Base-by-base conservation (phyloP, 2,888 invertebrate genomes). In the Punctoribates punctum region DNA sequence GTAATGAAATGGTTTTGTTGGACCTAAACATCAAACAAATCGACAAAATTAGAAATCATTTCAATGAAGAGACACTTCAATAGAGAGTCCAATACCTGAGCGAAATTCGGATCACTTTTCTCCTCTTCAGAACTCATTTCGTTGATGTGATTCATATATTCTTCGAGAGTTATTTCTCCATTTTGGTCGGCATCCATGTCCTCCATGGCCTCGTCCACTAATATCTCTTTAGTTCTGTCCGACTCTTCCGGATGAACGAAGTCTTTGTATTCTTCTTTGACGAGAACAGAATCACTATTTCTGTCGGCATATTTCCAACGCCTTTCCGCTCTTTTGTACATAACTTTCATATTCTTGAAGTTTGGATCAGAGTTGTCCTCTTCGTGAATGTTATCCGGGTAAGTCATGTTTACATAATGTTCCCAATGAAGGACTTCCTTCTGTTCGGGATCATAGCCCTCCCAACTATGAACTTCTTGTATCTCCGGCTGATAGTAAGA, bases 181-280 rank as follows among this genome's bases (percentile, higher is more conserved):
- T 87, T 86, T 78, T 84, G 84, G 81, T 87, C 84, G 81, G 85
- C 85, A 80, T 87, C 87, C 80, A 87, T 86, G 80, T 87, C 87
- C 80, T 86, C 86, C 77, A 86, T 82, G 15, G 87, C 87, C 82
- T 87, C 87, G 83, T 85, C 75, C 11, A 81, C 80, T 1, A 81
- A 77, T 17, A 81, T 75, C n/a, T 80, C 80, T 23, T 77, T 80
- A 4, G 78, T 78, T 48, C 75, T 54, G 15, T 79, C 79, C 4
- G 80, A 80, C 74, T 81, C 80, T 67, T 81, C 81, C 0, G 81
- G 81, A 73, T 81, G 81, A 29, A 81, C 73, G 75, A 81, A 81
- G 57, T 79, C 79, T 20, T 78, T 75, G 73, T 80, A 81, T 67
- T 81, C 81, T 27, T 79, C 80, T 73, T 80, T 80, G 42, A 77